Base-by-base conservation (phyloP, 2,888 invertebrate species). In the Idaea straminata region DNA sequence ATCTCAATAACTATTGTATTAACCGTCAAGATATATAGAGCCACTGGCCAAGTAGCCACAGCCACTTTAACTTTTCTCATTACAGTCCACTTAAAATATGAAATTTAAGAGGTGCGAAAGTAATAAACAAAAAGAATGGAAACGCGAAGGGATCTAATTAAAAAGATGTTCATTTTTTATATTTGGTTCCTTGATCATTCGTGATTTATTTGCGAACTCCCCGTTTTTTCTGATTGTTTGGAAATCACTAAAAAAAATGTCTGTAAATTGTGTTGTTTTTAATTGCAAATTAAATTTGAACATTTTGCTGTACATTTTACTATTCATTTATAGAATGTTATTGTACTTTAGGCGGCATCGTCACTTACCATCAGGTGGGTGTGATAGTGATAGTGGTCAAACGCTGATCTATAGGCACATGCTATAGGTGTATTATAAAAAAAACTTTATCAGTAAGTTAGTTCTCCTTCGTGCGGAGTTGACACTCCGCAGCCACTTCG, bases 31-130 rank as follows among this genome's bases (percentile, higher is more conserved):
- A 70, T 74, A 73, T 75, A 80, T 70, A 5, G 62, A 62, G 36
- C 66, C 62, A 71, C 66, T 13, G 47, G 47, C 13, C 47, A 7
- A 47, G 7, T 47, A 10, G 13, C 47, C 47, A 65, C 68, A 67
- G 67, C 70, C 70, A 75, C 73, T 80, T 71, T 65, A 79, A 86
- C 83, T 87, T 86, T 85, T 79, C 84, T 86, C 86, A 86, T 87
- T 87, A 87, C 80, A 79, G 67, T 74, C 73, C 79, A 76, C 80
- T 82, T 81, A 81, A 77, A 67, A 69, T 69, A 82, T 81, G 82
- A 76, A 78, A 81, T 79, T 80, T 80, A 83, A 77, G 77, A 84
- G 82, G 83, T 83, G 83, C 80, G 79, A 78, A 77, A 59, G 66
- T 65, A 77, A 78, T 77, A 80, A 80, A 78, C 74, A 78, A 77